Conservation (phyloP, 92 coral and sea anemone species). For the Epizoanthus ramosus region DNA sequence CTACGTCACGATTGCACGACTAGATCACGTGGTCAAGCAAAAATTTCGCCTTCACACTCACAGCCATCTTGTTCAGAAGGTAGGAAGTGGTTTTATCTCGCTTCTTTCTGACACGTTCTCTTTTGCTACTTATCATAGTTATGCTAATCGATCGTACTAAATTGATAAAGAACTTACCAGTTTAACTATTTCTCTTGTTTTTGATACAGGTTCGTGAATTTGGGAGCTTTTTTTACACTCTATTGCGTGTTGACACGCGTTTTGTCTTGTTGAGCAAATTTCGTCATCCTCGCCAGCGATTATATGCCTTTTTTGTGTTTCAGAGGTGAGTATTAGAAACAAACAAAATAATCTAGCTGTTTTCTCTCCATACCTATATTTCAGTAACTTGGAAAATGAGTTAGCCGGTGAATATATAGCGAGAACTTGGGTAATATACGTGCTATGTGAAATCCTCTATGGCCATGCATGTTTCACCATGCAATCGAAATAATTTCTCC, state of each 20-base stretch:
- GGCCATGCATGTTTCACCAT: no score
- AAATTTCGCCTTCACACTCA: conserved; percentile 32
- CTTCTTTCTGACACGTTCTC: not conserved
- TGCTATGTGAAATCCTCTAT: no score
- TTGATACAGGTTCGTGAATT: conserved; percentile 32
- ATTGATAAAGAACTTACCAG: not conserved
- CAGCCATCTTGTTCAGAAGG: conserved; percentile 47
- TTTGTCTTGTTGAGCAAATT: conserved; percentile 51
- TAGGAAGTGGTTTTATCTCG: not conserved
- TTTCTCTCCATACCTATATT: no score
- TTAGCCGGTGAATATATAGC: no score
- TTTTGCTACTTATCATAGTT: not conserved
- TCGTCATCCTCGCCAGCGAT: conserved; percentile 74
- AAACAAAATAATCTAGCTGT: no score
- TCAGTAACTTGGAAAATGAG: no score
- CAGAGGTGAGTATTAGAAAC: conserved; percentile 57
- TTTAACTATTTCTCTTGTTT: not conserved
- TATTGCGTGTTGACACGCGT: conserved; percentile 53
- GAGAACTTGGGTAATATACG: no score
- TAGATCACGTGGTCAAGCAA: conserved; percentile 11
- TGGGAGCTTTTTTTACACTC: conserved; percentile 8
- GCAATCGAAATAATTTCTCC: no score
- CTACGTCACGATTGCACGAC: conserved; percentile 8
- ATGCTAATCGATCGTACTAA: not conserved
- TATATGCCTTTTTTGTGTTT: conserved; percentile 85